Evolutionary conservation across 2,888 invertebrate genomes (phyloP), one percentile per base, ranked within the genome.

Genomic region (Macrophya annulata): DNA sequence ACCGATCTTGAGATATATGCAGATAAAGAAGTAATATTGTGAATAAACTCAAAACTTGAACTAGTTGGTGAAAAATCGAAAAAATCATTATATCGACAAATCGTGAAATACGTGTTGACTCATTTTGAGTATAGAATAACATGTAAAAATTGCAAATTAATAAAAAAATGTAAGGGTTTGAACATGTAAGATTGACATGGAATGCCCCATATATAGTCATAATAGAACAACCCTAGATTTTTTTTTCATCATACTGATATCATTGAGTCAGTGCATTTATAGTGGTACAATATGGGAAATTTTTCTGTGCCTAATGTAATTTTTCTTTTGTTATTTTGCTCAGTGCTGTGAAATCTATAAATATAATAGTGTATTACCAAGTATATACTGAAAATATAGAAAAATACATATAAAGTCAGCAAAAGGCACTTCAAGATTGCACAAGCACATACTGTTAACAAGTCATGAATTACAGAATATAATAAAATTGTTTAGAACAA

Each of bases 181-280:
- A n/a, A n/a, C n/a, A n/a, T n/a, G n/a, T n/a, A n/a, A n/a, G n/a
- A n/a, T n/a, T n/a, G n/a, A n/a, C n/a, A n/a, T n/a, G n/a, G n/a
- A n/a, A n/a, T n/a, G n/a, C n/a, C n/a, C n/a, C n/a, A 31, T 31
- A 31, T 31, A 77, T 55, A 77, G 77, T 55, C 17, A 55, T 31
- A 77, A 77, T 55, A 77, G 77, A 77, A 77, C 37, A 77, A 37
- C 77, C 77, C 77, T 55, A 55, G 25, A 31, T 31, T 68, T 43
- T 21, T 43, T 74, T 45, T 21, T 45, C 21, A 45, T 21, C 72
- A 45, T 74, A 74, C 43, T 21, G 45, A 74, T n/a, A 37, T 71
- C 72, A 17, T n/a, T 74, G 45, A 45, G 40, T 71, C 8, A 45
- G 21, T 21, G n/a, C 40, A 72, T 43, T 72, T 45, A 5, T 6